Evolutionary conservation across 2,888 invertebrate genomes (phyloP), one percentile per base, ranked within the genome.

Genomic region (Eueremaeus valkanovi): DNA sequence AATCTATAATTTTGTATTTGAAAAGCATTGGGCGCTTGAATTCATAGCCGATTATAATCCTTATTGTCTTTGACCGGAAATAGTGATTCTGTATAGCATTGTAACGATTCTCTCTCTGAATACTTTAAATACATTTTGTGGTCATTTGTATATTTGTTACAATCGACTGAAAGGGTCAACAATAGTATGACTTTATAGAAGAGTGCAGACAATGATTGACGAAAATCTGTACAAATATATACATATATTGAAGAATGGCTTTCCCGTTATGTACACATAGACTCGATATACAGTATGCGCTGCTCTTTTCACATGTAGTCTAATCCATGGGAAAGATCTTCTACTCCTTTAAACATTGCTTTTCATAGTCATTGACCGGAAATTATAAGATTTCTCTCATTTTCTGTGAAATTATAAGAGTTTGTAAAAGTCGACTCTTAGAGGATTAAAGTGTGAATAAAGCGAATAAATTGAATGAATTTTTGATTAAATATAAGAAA

Each of bases 121-220:
- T n/a, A 63, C 31, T 31, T 63, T 21, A 63, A 63, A 63, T 63
- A 63, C 33, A 63, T 63, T 58, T 63, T 63, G 63, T 21, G 63
- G 63, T 63, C 63, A 63, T 63, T 63, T 63, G 33, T 63, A 63
- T 63, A 33, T 63, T 31, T 63, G 33, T 33, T 63, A 33, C 31
- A 63, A 63, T 63, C n/a, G 63, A 63, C 33, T 2, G 63, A 63
- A 63, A 63, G 63, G 63, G 63, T 63, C 63, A 63, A 63, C 63
- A 63, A 63, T 63, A 16, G 33, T 33, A 63, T n/a, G 29, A 63
- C 33, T 33, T 63, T 63, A 63, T 33, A 36, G n/a, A 13, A 61
- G n/a, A 63, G 58, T 21, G 33, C 63, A 63, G 24, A 63, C 63
- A 63, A 63, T 33, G 63, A 31, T 13, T 63, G 3, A n/a, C n/a